Conservation (phyloP, 2,888 invertebrate species). For the Ectemnius continuus region DNA sequence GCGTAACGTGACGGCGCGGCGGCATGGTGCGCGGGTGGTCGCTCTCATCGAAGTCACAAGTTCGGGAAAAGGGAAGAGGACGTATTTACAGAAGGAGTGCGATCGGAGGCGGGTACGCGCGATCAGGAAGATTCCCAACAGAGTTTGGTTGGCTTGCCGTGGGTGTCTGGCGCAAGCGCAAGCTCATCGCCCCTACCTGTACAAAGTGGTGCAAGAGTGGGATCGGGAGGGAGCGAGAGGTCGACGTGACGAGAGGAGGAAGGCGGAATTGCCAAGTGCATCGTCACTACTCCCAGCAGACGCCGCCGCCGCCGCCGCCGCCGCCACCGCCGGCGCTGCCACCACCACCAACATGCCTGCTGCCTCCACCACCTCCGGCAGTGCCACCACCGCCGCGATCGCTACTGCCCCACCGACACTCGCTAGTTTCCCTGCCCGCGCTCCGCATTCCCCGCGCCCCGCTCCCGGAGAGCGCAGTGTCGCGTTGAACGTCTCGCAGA, state of each 20-base stretch:
- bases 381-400: constrained; percentile 73
- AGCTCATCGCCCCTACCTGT: constrained; percentile 43
- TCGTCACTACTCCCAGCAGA: background rate
- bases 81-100: constrained; percentile 71
- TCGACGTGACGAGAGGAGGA: background rate
- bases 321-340: constrained; percentile 65
- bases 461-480: constrained; percentile 75
- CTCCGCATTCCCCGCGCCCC: constrained; percentile 69
- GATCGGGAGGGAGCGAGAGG: background rate
- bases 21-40: constrained; percentile 28
- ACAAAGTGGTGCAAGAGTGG: constrained; percentile 19
- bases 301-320: constrained; percentile 58
- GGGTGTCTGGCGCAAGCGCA: constrained; percentile 58
- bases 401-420: background rate
- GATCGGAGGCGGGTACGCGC: constrained; percentile 69
- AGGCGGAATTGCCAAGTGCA: constrained; percentile 7
- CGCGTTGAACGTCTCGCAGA: constrained; percentile 78
- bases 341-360: constrained; percentile 65
- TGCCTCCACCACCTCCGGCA: constrained; percentile 60
- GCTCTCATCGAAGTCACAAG: constrained; percentile 68
- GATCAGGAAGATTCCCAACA: constrained; percentile 52
- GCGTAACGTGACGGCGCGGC: constrained; percentile 15
- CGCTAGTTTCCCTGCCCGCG: constrained; percentile 50
- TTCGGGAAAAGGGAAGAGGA: constrained; percentile 73
- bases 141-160: constrained; percentile 31